Evolutionary conservation across 2,888 invertebrate species (phyloP).

Genomic region (Zele albiditarsus): DNA sequence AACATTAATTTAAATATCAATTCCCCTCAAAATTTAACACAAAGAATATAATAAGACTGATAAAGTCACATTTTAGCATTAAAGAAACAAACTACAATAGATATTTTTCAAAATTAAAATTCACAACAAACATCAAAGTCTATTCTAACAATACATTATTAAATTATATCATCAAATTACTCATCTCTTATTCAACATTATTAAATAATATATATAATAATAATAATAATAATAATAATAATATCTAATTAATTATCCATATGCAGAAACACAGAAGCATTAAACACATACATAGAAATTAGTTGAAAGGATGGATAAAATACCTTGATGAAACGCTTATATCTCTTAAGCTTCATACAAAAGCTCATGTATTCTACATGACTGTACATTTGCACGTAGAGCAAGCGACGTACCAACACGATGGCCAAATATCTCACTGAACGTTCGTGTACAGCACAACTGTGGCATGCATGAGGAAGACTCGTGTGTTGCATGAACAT

Average conservation of each 20-base stretch:
- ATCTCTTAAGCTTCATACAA: conserved; percentile 24
- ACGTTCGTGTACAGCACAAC: neutral
- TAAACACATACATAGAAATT: conserved; percentile 16
- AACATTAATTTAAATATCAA: too few species aligned
- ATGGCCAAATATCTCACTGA: conserved; percentile 39
- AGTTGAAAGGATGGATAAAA: conserved; percentile 30
- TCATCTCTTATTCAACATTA: neutral
- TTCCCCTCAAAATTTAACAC: too few species aligned
- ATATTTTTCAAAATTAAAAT: too few species aligned
- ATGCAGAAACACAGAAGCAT: neutral
- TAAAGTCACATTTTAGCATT: too few species aligned
- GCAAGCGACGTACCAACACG: conserved; percentile 25
- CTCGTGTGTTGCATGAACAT: neutral
- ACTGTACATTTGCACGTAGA: conserved; percentile 36
- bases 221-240: too few species aligned
- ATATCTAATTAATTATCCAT: too few species aligned
- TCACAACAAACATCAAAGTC: too few species aligned
- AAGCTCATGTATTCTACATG: conserved; percentile 19
- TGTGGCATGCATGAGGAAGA: neutral
- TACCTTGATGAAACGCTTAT: conserved; percentile 23
- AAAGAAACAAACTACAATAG: too few species aligned
- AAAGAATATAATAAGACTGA: too few species aligned
- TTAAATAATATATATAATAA: neutral
- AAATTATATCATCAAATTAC: neutral
- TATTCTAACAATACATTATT: neutral